Conservation (phyloP, 2,797 vertebrate genomes). For the Spinus olivaceus region DNA sequence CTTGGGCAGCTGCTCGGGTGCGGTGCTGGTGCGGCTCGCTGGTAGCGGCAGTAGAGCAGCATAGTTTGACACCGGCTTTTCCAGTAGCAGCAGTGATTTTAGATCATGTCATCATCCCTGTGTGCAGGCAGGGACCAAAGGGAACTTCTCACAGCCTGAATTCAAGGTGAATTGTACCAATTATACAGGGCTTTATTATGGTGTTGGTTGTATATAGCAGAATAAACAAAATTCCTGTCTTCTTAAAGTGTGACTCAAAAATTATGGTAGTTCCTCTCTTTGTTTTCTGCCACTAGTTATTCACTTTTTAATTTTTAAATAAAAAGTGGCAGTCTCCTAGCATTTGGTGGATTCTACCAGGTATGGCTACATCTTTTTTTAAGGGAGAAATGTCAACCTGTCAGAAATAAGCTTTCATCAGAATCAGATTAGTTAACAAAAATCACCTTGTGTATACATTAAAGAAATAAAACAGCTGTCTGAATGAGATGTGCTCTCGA, state of each 20-base stretch:
- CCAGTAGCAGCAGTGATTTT: background rate
- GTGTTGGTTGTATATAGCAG: background rate
- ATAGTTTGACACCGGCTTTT: background rate
- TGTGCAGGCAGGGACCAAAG: background rate
- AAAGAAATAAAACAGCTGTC: background rate
- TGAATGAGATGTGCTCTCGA: background rate
- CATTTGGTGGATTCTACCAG: background rate
- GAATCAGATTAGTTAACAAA: background rate
- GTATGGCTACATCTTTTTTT: background rate
- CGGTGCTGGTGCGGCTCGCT: background rate
- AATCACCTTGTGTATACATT: background rate
- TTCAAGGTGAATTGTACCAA: background rate
- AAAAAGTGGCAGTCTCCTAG: background rate
- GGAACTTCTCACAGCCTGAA: background rate
- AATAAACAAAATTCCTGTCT: background rate
- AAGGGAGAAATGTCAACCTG: background rate
- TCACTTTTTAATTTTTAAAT: background rate
- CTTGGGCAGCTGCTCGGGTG: background rate
- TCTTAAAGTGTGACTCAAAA: background rate
- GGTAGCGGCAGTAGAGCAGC: background rate
- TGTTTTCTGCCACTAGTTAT: background rate
- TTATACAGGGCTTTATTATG: background rate
- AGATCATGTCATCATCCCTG: background rate
- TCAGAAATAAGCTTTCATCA: background rate
- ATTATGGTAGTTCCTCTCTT: background rate